A percentile compares a stretch with the other conserved stretches of the same genome.
Evolutionary conservation across 2,797 vertebrate genomes (phyloP).

Genomic region (Protonibea diacanthus): DNA sequence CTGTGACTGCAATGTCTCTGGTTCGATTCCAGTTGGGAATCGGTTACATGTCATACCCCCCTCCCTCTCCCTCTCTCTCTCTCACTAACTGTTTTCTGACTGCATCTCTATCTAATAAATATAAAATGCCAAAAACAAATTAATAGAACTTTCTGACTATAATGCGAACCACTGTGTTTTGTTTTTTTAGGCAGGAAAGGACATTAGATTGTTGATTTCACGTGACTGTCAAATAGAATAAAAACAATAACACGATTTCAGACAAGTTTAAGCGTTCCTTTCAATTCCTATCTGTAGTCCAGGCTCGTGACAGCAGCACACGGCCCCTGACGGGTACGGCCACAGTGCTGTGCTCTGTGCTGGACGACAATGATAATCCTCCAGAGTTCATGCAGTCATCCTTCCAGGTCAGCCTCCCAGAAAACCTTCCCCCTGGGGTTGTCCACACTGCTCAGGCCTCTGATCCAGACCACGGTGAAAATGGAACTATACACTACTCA

Average conservation of each 20-base stretch:
- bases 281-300: slow-evolving; percentile 80
- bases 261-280: background rate
- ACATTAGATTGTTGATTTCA: background rate
- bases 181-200: background rate
- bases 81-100: background rate
- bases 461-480: slow-evolving; percentile 89
- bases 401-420: slow-evolving; percentile 86
- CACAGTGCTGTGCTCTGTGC: slow-evolving; percentile 87
- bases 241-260: background rate
- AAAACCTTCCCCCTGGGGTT: slow-evolving; percentile 89
- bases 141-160: background rate
- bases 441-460: slow-evolving; percentile 84
- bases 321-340: slow-evolving; percentile 84
- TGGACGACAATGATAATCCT: slow-evolving; percentile 92
- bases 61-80: background rate
- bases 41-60: background rate
- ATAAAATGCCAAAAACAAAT: background rate
- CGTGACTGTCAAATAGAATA: background rate
- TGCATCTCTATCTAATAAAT: background rate
- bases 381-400: slow-evolving; percentile 86
- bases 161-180: too few relatives aligned
- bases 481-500: slow-evolving; percentile 88
- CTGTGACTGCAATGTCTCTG: background rate
- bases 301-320: slow-evolving; percentile 87
- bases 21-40: background rate